A percentile compares a stretch with the other conserved stretches of the same genome.
phyloP scores from a whole-genome alignment of 2,797 vertebrate species.

The Gobio occitaniae region DNA sequence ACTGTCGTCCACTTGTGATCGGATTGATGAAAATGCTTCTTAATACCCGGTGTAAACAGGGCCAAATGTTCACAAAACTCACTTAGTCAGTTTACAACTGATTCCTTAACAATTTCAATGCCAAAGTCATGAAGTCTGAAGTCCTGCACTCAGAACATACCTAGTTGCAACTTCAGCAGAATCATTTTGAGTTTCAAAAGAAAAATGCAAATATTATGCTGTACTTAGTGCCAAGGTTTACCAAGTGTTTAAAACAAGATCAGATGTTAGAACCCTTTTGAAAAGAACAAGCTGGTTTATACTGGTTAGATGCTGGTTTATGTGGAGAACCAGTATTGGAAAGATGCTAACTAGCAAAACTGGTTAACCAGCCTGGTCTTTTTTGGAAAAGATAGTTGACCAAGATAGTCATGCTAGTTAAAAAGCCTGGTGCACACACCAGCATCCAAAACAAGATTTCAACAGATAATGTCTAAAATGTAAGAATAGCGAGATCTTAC shows the following conservation, averaged over 20 bases:
- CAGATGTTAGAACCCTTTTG: neutral
- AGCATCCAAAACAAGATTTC: neutral
- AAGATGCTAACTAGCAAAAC: neutral
- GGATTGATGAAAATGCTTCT: neutral
- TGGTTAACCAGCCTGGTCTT: neutral
- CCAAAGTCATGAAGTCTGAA: neutral
- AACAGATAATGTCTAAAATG: neutral
- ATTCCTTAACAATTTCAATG: neutral
- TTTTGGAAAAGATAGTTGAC: neutral
- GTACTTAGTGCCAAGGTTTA: neutral
- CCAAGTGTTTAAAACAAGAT: conserved; percentile 28
- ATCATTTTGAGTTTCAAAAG: neutral
- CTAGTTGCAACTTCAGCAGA: conserved; percentile 1
- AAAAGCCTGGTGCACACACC: neutral
- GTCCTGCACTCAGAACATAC: neutral
- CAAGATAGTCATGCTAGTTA: neutral
- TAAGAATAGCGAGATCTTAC: conserved; percentile 69
- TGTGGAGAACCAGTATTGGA: neutral
- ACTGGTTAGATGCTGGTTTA: neutral
- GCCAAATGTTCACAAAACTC: neutral
- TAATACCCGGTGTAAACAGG: neutral
- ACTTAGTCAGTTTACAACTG: neutral
- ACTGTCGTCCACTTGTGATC: neutral
- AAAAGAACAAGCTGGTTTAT: conserved; percentile 10
- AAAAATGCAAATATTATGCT: conserved; percentile 26